A percentile compares a stretch with the other conserved stretches of the same genome.
Conservation (phyloP, 53 echinoderm and acorn worm genomes). For the Zoroaster sp. region DNA sequence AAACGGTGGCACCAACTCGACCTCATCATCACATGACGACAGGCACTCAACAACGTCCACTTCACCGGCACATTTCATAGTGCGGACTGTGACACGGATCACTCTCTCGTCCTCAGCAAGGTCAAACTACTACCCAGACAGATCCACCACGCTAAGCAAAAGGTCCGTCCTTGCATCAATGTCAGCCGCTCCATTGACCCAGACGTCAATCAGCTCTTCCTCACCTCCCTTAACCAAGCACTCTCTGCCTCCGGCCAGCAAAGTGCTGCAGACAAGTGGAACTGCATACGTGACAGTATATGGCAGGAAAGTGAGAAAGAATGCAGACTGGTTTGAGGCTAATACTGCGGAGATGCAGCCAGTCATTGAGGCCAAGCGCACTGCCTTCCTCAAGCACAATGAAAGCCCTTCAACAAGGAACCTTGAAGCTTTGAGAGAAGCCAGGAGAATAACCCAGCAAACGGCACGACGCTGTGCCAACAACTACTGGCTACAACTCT, state of each 20-base stretch:
- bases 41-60: too few species aligned
- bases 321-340: too few species aligned
- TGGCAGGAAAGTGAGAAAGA: slow-evolving; percentile 27
- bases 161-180: too few species aligned
- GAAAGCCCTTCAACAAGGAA: not conserved
- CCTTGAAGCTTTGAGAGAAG: not conserved
- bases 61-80: too few species aligned
- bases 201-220: not conserved
- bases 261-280: not conserved
- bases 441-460: not conserved
- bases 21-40: too few species aligned
- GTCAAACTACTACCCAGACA: too few species aligned
- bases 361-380: slow-evolving; percentile 27
- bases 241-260: not conserved
- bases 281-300: not conserved
- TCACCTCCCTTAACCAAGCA: not conserved
- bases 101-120: slow-evolving; percentile 54
- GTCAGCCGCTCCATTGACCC: not conserved
- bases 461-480: too few species aligned
- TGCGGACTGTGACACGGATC: too few species aligned
- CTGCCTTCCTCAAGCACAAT: slow-evolving; percentile 2
- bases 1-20: slow-evolving; percentile 24
- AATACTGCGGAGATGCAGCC: too few species aligned
- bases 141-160: too few species aligned
- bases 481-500: slow-evolving; percentile 44